Base-by-base conservation (phyloP, 2,797 vertebrate species). In the Gallinago nigripennis region DNA sequence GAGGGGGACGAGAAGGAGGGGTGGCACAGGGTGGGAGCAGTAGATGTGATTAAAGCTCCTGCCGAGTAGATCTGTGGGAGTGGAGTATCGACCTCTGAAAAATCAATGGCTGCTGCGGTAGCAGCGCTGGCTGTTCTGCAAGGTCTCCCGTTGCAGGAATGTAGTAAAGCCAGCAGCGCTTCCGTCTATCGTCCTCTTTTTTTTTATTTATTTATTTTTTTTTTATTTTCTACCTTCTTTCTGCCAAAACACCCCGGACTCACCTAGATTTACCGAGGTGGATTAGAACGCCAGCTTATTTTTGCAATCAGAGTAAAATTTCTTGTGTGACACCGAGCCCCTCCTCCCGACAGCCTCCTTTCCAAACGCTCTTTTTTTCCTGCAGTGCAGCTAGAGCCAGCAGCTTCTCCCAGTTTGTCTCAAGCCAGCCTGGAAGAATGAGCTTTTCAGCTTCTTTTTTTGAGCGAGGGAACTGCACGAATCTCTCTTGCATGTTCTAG, bases 51-150 rank as follows among this genome's bases (percentile, higher is more conserved):
- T 98, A 97, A 98, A 97, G 96, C 97, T 97, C 96, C 94, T 97
- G 95, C 97, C 30, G 83, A 97, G 98, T 92, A 95, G 97, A 96
- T 98, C 96, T 96, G 97, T 98, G 96, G 97, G 96, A 98, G 97
- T 96, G 96, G 96, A 97, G 91, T 97, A 98, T 98, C 94, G 97
- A 98, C 97, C 97, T 96, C 94, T 97, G 96, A 93, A 95, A 97
- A 98, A 98, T 98, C 98, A 97, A 97, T 98, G 97, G 92, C 97
- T 97, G 97, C 98, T 96, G 97, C 97, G 46, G 96, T 95, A 90
- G 96, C 97, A 61, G 35, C 3, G 86, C 96, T 76, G 73, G 82
- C 95, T 90, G 60, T 71, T 92, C 16, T 68, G 86, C 94, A 93
- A 68, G 95, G 93, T 91, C 95, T 97, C 93, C 81, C 69, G 14